phyloP scores from a whole-genome alignment of 2,113 vertebrate species.

The Verasper variegatus region DNA sequence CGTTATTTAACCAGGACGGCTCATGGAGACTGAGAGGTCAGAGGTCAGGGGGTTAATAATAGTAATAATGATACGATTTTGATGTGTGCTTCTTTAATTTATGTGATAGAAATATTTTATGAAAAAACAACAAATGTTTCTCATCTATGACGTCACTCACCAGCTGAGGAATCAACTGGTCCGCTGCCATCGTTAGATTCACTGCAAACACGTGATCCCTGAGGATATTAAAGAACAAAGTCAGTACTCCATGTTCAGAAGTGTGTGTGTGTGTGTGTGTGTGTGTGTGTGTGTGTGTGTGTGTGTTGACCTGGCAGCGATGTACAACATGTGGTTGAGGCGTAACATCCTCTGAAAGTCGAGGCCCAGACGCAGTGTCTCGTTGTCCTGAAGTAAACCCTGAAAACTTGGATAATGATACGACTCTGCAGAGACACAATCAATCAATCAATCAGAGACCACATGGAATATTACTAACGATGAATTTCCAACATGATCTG shows the following conservation, averaged over 20 bases:
- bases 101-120: too few species aligned
- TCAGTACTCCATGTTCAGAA: not conserved
- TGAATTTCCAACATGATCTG: too few species aligned
- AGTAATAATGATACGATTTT: too few species aligned
- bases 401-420: slow-evolving; percentile 82
- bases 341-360: slow-evolving; percentile 89
- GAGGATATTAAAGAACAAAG: slow-evolving; percentile 14
- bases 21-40: too few species aligned
- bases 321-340: slow-evolving; percentile 87
- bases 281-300: slow-evolving; percentile 4
- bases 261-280: slow-evolving; percentile 11
- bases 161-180: slow-evolving; percentile 84
- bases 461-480: not conserved
- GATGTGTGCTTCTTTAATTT: too few species aligned
- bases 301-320: slow-evolving; percentile 86
- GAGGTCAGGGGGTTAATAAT: too few species aligned
- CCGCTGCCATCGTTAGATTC: slow-evolving; percentile 82
- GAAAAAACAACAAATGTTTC: not conserved
- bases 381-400: slow-evolving; percentile 83
- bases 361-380: slow-evolving; percentile 82
- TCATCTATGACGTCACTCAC: slow-evolving; percentile 74
- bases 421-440: slow-evolving; percentile 71
- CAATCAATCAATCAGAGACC: not conserved
- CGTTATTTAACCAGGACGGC: too few species aligned
- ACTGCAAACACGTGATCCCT: slow-evolving; percentile 93